These are phyloP conservation scores for Orchestes rusci DNA, from an alignment of 2,888 invertebrate species.

Conservation along the genomic window DNA sequence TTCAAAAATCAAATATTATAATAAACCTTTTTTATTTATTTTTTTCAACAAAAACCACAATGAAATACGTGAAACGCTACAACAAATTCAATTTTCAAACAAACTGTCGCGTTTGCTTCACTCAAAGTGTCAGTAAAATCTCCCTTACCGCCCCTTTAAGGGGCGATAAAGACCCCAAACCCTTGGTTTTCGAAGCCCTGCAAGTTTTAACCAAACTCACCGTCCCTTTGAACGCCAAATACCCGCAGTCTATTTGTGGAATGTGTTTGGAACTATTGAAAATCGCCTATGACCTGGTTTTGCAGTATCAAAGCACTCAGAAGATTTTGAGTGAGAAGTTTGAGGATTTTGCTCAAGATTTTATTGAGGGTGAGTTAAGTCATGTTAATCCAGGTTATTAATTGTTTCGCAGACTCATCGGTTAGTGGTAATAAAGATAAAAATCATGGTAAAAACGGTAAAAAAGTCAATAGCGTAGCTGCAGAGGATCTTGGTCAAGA, in stretches of 20 bases:
- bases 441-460: too few species aligned
- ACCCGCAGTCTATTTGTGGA: constrained; percentile 16
- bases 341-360: neutral
- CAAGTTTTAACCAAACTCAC: constrained; percentile 15
- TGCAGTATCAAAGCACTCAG: constrained; percentile 11
- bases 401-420: too few species aligned
- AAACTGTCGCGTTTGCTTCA: constrained; percentile 21
- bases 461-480: too few species aligned
- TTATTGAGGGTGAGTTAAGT: neutral
- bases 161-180: neutral
- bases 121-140: constrained; percentile 9
- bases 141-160: constrained; percentile 10
- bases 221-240: constrained; percentile 6
- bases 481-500: too few species aligned
- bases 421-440: too few species aligned
- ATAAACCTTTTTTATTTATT: too few species aligned
- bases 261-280: constrained; percentile 18
- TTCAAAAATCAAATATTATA: too few species aligned
- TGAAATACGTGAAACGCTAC: constrained; percentile 16
- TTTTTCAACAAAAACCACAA: too few species aligned
- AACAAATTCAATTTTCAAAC: constrained; percentile 20
- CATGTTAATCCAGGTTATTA: neutral
- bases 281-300: constrained; percentile 18
- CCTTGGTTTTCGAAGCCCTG: constrained; percentile 14
- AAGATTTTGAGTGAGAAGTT: constrained; percentile 5